Evolutionary conservation across 23 tunicate genomes (phyloP).

Genomic region (Ascidia mentula): DNA sequence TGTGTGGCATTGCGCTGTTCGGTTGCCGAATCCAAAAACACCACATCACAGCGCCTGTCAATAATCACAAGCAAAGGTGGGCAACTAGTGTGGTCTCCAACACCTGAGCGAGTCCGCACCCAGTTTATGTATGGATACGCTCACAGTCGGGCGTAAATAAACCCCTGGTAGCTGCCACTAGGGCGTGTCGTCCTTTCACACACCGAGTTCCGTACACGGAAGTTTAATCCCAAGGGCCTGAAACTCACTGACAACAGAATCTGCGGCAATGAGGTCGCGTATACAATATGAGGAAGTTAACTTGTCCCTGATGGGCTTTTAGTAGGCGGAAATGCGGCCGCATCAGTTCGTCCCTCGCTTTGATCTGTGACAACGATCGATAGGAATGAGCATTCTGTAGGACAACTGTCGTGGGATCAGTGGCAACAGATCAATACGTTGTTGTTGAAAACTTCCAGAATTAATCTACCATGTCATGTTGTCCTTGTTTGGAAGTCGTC

Average conservation of each 20-base stretch:
- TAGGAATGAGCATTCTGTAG: too few species aligned
- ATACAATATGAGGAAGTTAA: neutral
- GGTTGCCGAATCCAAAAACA: too few species aligned
- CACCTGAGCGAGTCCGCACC: neutral
- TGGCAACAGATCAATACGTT: too few species aligned
- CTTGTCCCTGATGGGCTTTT: neutral
- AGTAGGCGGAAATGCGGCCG: constrained; percentile 6
- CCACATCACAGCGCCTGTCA: too few species aligned
- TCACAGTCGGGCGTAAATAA: neutral
- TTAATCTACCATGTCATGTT: too few species aligned
- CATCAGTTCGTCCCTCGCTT: too few species aligned
- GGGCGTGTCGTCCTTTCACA: neutral
- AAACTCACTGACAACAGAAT: neutral
- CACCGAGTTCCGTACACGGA: neutral
- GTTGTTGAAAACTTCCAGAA: too few species aligned
- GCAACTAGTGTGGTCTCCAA: constrained; percentile 5
- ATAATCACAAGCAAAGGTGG: too few species aligned
- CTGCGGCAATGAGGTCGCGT: neutral
- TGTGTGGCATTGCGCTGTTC: too few species aligned
- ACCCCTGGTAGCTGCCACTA: neutral
- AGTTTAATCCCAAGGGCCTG: neutral
- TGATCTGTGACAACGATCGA: too few species aligned
- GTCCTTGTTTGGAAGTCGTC: too few species aligned
- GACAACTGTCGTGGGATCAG: too few species aligned
- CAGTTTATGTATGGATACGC: neutral